Evolutionary conservation across 2,113 vertebrate genomes (phyloP), one percentile per base, ranked within the genome.

Genomic region (Bubo blakistoni): DNA sequence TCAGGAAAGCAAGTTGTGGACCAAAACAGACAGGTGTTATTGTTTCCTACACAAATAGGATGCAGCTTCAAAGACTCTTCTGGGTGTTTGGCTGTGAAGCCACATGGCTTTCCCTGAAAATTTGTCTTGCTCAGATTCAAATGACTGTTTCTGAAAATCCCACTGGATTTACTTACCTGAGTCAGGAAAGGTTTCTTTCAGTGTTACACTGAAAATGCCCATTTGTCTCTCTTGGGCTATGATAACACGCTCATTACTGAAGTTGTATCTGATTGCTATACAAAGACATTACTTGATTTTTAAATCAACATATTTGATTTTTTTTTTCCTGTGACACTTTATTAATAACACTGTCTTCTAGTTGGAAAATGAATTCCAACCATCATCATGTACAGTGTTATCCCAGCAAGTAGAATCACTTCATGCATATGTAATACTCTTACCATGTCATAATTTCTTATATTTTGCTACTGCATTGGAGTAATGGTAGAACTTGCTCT

Each of bases 221-320:
- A 4, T 30, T 88, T 1, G 0, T 69, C 4, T 90, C 57, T 93
- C 4, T 4, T 73, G 71, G 49, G 55, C 59, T 94, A 47, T 67
- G 49, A 59, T 73, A 93, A 88, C 55, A 85, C 10, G 19, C 54
- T 93, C 11, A 9, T 94, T 94, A 65, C 42, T 90, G 85, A 86
- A 70, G 26, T 67, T 63, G 21, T 93, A 85, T 90, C 82, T 82
- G 82, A 90, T 82, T 92, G 59, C 42, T 88, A 51, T 52, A 86
- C 54, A 77, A 86, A 96, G 62, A 34, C 14, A 34, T 88, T 83
- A 55, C 67, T 84, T 92, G 79, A 70, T 93, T 93, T 95, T 95
- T 63, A 86, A 92, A 94, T 77, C 90, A 96, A 86, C 38, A 30
- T 81, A 80, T 87, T 89, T 73, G 83, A 44, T 81, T 61, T 76